Conservation (phyloP, 2,888 invertebrate species). For the Acleris laterana region DNA sequence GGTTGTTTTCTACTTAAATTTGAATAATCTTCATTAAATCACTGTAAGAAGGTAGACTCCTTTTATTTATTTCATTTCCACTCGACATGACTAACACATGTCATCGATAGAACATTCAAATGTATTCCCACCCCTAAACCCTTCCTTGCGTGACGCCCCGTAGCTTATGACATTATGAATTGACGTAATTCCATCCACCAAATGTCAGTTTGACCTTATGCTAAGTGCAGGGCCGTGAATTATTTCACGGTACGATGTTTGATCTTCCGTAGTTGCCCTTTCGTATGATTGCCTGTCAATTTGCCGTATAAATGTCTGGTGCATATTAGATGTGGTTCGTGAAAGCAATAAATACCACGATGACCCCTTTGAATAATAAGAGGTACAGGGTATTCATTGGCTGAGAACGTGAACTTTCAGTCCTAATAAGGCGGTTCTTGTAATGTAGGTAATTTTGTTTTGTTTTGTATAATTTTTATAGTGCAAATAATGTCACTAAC, state of each 20-base stretch:
- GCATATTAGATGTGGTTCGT: constrained; percentile 36
- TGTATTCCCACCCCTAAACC: constrained; percentile 52
- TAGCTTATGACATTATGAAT: constrained; percentile 63
- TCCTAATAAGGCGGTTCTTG: too few species aligned
- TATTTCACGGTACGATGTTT: constrained; percentile 66
- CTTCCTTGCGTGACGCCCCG: constrained; percentile 63
- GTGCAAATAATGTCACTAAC: too few species aligned
- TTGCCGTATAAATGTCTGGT: constrained; percentile 52
- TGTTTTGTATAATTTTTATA: too few species aligned
- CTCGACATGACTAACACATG: not conserved
- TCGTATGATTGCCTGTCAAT: constrained; percentile 72
- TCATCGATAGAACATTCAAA: constrained; percentile 3
- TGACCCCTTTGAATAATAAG: constrained; percentile 13
- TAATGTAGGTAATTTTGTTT: too few species aligned
- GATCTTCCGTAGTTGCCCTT: constrained; percentile 76
- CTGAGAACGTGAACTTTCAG: too few species aligned
- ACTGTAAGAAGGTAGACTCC: too few species aligned
- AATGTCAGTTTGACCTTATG: constrained; percentile 84
- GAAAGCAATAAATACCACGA: constrained; percentile 15
- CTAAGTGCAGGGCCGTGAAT: constrained; percentile 70
- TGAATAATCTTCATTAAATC: too few species aligned
- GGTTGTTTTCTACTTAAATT: too few species aligned
- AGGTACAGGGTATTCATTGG: too few species aligned
- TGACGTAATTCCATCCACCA: constrained; percentile 69
- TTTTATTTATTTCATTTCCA: too few species aligned